Evolutionary conservation across 2,113 vertebrate species (phyloP), one percentile per base, ranked within the genome.

Genomic region (Bolborhynchus lineola): DNA sequence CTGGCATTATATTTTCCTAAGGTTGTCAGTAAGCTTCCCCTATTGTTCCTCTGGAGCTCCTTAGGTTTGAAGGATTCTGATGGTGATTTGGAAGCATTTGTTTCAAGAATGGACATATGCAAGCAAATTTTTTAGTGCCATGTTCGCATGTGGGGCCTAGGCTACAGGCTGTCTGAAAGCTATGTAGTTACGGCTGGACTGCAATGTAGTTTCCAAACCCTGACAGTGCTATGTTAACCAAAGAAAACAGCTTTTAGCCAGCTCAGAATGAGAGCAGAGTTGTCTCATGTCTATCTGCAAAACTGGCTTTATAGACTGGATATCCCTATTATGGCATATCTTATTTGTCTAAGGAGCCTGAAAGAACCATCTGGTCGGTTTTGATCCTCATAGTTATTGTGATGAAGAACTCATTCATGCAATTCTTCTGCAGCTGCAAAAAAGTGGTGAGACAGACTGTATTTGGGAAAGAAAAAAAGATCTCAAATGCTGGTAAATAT

Each of bases 401-500:
- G 88, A 88, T 75, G 65, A 96, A 72, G 88, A 96, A 93, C 26
- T 93, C 37, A 94, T 95, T 96, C 93, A 95, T 80, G 83, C 88
- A 90, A 93, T 89, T 93, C 88, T 93, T 92, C 82, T 77, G 70
- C 91, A 97, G 95, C 90, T 96, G 88, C 78, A 96, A 87, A 94
- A 95, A 81, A 86, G 59, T 92, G 79, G 86, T 86, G 91, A 97
- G 89, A 95, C 88, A 94, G 57, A 70, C 88, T 92, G 63, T 84
- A 94, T 96, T 86, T 93, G 62, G 39, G 46, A 69, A 17, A 52
- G 44, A 6, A 92, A 63, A 69, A 93, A 60, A 82, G 6, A 63
- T 31, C 33, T 88, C 72, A 88, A 92, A 93, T 64, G 75, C 39
- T 86, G 50, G 91, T 95, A 94, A 88, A 93, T 92, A 60, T 78